Evolutionary conservation across 2,888 invertebrate species (phyloP), one percentile per base, ranked within the genome.

Genomic region (Macaria notata): DNA sequence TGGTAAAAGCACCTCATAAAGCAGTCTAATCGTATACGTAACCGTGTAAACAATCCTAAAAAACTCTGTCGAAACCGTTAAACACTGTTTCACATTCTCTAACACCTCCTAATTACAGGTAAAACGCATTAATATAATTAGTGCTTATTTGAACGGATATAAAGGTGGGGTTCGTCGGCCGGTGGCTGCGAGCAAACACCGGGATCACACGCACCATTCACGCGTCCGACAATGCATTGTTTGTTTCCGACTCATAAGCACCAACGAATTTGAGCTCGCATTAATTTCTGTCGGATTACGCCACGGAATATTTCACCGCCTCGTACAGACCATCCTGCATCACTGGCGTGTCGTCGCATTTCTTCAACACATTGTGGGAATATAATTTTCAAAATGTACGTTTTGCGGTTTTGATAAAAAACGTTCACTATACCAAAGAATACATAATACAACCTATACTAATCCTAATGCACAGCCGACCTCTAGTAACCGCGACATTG

Each of bases 21-120:
- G 79, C 72, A 80, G 76, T 80, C 80, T 80, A 80, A 83, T 83
- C 81, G 79, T 78, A 74, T 71, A 73, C 75, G 73, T 69, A 74
- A 76, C 73, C 69, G 66, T 72, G 78, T 83, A 83, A 86, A 85
- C 83, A 81, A 73, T 73, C 75, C 77, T 71, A 76, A 76, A 80
- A 76, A 78, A 76, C 76, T 70, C 77, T 80, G 78, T 78, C 72
- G 81, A 79, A 79, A 81, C 78, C 75, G 78, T 80, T 79, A 77
- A 79, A 80, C 82, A 75, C 86, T 85, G 88, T 79, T 86, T 80
- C 81, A 80, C 82, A 83, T 88, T 82, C 75, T 78, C 84, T 81
- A 82, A 87, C 89, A 86, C 88, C 86, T 85, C 72, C 88, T 90
- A 89, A 90, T 90, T 88, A 85, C 86, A 83, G 84, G 85, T 86